Conservation (phyloP, 2,888 invertebrate genomes). For the Metalampra italica region DNA sequence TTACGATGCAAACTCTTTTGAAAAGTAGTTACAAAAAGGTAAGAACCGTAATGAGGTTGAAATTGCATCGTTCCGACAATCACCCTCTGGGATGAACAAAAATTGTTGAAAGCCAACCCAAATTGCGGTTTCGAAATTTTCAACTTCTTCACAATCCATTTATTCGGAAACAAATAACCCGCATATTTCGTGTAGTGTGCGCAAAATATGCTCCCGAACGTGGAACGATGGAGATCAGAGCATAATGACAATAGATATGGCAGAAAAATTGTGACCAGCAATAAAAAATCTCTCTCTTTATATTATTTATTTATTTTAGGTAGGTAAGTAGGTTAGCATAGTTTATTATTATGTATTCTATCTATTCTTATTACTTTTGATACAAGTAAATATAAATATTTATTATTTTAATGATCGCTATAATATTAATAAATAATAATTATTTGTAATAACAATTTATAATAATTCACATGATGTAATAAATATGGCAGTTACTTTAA, state of each 20-base stretch:
- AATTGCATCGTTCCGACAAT: slow-evolving; percentile 4
- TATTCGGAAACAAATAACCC: slow-evolving; percentile 34
- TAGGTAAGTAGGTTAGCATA: no score
- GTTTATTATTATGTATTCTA: no score
- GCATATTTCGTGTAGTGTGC: slow-evolving; percentile 22
- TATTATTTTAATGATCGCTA: no score
- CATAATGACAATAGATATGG: slow-evolving; percentile 14
- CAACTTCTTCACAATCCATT: slow-evolving; percentile 33
- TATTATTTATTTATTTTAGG: no score
- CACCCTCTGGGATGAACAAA: slow-evolving; percentile 8
- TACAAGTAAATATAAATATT: no score
- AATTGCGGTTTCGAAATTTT: slow-evolving; percentile 22
- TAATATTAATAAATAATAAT: no score
- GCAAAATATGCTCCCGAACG: slow-evolving; percentile 23
- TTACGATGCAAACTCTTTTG: neutral
- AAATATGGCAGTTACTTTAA: no score
- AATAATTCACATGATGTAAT: no score
- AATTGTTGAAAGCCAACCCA: slow-evolving; percentile 15
- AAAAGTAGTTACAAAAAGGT: neutral
- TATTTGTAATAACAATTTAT: no score
- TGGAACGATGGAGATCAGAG: slow-evolving; percentile 16
- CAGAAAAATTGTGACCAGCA: neutral
- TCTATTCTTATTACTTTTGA: no score
- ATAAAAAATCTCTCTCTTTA: neutral
- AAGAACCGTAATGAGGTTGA: neutral